phyloP scores from a whole-genome alignment of 1,140 invertebrate species.

The Eufriesea mexicana region DNA sequence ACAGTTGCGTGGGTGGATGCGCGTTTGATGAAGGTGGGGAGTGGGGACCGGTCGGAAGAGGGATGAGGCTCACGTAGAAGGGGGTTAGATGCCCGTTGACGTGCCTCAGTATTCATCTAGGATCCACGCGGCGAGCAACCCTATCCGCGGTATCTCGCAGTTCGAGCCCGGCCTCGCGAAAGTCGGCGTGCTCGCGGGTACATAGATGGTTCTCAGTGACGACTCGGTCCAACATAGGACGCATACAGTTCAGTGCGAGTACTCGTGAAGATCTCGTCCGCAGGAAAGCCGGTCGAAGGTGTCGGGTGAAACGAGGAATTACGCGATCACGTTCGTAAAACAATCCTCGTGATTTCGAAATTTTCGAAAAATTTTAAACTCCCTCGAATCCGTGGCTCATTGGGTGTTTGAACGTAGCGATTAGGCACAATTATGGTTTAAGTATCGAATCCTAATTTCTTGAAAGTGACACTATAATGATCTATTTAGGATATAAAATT shows the following conservation, averaged over 20 bases:
- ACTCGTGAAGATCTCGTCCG: neutral
- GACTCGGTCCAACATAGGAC: too few relatives aligned
- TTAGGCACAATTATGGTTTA: too few relatives aligned
- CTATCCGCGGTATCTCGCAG: constrained; percentile 10
- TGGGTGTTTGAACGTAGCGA: too few relatives aligned
- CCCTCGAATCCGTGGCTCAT: too few relatives aligned
- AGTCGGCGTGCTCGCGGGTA: neutral
- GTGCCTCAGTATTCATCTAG: constrained; percentile 68
- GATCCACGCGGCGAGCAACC: constrained; percentile 59
- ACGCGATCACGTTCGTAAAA: neutral
- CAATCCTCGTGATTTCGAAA: neutral
- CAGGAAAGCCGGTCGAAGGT: too few relatives aligned
- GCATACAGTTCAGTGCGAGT: neutral
- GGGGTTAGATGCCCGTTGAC: constrained; percentile 63
- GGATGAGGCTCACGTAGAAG: constrained; percentile 58
- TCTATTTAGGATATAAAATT: too few relatives aligned
- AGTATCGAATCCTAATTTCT: too few relatives aligned
- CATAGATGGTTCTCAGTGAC: neutral
- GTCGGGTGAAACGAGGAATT: neutral
- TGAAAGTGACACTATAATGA: neutral
- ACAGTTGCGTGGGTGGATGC: constrained; percentile 78
- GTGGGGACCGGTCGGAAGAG: constrained; percentile 45
- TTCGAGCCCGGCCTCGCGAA: neutral
- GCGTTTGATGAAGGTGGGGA: constrained; percentile 68
- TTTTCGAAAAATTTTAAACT: too few relatives aligned